Evolutionary conservation across 2,888 invertebrate genomes (phyloP), one percentile per base, ranked within the genome.

Genomic region (Cremastinae sp.): DNA sequence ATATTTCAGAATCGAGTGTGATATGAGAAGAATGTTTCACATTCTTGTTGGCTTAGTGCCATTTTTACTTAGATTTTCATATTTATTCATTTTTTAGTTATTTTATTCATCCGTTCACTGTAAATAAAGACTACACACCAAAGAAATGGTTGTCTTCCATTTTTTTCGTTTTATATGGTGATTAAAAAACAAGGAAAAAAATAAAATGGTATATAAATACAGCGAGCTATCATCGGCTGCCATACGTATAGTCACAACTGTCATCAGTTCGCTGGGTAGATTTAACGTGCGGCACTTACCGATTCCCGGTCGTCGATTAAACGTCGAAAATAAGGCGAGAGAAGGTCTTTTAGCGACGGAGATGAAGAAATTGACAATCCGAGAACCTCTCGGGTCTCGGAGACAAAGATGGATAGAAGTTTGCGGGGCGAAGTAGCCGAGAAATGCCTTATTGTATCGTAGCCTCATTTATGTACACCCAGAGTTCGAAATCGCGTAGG

Each of bases 221-320:
- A 77, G 69, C 41, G 68, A 78, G 71, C 41, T 68, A 65, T 69
- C 72, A 76, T 79, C 71, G 73, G 76, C 73, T 78, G 74, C 66
- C 77, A 69, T 73, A 68, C 47, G 65, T 53, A 71, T 62, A 16
- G 81, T 83, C 79, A n/a, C n/a, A n/a, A n/a, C n/a, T n/a, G 79
- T 82, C 80, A 80, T 79, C 80, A 78, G 77, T 74, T 80, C 71
- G 41, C 16, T 53, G 7, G 51, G 75, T 72, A 71, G 74, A 70
- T 83, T 83, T 83, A 85, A 84, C 77, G 82, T 70, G 70, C n/a
- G n/a, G 77, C 80, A 83, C 77, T 82, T 82, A 85, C 81, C 76
- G 76, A 41, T 41, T 39, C 64, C 59, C 28, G 28, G n/a, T n/a
- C 14, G 56, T 39, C n/a, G 64, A 56, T 62, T 45, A 66, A 41